Base-by-base conservation (phyloP, 2,888 invertebrate genomes). In the Proisotoma minuta region DNA sequence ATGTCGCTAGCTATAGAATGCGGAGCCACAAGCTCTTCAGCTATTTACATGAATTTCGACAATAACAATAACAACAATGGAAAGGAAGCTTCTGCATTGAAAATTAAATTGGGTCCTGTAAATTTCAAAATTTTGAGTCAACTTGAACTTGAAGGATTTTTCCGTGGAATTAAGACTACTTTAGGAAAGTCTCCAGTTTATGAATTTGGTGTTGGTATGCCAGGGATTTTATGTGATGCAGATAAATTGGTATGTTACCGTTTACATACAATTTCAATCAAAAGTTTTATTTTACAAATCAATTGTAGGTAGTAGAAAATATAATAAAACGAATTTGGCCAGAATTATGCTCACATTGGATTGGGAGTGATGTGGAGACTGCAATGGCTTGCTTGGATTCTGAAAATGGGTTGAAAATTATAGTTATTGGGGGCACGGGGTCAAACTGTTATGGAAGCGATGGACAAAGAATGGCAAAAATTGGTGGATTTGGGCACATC, bases 361-460 rank as follows among this genome's bases (percentile, higher is more conserved):
- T 69, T 15, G 73, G 73, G 20, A 66, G 62, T 56, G 73, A 73
- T 56, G 60, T 69, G 15, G 66, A 73, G 47, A 67, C 66, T 5
- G 71, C 73, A 12, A 58, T 73, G 40, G 66, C 64, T 2, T 70
- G 68, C 34, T 57, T 73, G 18, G 62, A 57, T 51, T 60, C 57
- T 18, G 63, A 63, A 18, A 4, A 4, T 5, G 43, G 43, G 18
- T 24, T 57, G 8, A 62, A 60, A 26, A 18, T 61, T 15, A 63
- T 73, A n/a, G 57, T 73, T 2, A 67, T 73, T 29, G 64, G 63
- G n/a, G 73, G 73, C 34, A 71, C 73, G 1, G 73, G 73, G 5
- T 73, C 73, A 12, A 69, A 66, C 39, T 66, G 62, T 26, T 69
- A 64, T 26, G 73, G 68, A 28, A 62, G 52, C 40, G 68, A 62